Base-by-base conservation (phyloP, 2,113 vertebrate species). In the Halcyon senegalensis region DNA sequence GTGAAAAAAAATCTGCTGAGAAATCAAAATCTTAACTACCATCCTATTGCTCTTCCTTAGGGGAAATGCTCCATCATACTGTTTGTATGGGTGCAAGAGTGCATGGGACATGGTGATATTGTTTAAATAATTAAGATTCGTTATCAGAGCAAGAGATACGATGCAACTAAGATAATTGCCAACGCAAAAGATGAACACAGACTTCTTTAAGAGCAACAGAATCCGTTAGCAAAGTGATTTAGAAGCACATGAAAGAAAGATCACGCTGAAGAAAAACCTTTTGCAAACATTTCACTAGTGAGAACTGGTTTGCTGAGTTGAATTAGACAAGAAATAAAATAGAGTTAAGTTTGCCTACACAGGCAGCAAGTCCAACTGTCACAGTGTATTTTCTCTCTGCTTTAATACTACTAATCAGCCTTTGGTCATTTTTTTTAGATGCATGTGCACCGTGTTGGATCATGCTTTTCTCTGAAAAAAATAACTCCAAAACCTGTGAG, bases 51-150 rank as follows among this genome's bases (percentile, higher is more conserved):
- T 67, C 8, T 78, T n/a, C 37, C 37, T 74, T 23, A 30, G 8
- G 15, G 15, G 18, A 94, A 91, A 83, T 18, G 56, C 0, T 0
- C 16, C 33, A 66, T 19, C 10, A 9, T 10, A n/a, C 0, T 3
- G 37, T 63, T 62, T 37, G 8, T 50, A 77, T 1, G 2, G 30
- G 14, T 27, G 23, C 56, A 18, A 13, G 20, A 62, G 13, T 53
- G 23, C 33, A 48, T 24, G 23, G 63, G n/a, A 33, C 4, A 17
- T 4, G 5, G 2, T 64, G n/a, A 24, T 56, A 76, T 16, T 73
- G 15, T 23, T 72, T 37, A 78, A 70, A 55, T 66, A 69, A 78
- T 37, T 50, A 72, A 39, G 48, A 56, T n/a, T 75, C 16, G 11
- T 66, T 20, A 51, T 21, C 16, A 18, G 24, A 66, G 4, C 23